A percentile compares a stretch with the other conserved stretches of the same genome.
Conservation (phyloP, 2,888 invertebrate genomes). For the Schizaphis graminum region DNA sequence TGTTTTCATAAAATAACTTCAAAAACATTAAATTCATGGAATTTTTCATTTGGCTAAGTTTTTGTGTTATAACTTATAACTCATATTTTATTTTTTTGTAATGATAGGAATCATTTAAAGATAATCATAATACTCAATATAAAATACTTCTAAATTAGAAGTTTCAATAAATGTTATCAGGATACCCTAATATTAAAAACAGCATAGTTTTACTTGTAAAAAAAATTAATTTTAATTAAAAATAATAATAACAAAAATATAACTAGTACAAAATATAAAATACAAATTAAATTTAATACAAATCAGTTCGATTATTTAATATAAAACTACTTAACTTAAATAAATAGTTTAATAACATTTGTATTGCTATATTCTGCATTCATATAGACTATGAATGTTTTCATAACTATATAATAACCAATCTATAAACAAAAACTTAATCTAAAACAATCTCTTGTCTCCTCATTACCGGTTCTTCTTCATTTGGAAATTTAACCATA, state of each 20-base stretch:
- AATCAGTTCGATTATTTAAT: not conserved
- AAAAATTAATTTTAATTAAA: not conserved
- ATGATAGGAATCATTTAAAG: not conserved
- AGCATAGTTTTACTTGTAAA: not conserved
- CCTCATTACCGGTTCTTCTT: constrained; percentile 50
- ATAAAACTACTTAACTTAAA: constrained; percentile 1
- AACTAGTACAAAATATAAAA: not conserved
- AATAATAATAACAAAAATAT: not conserved
- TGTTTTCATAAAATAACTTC: not conserved
- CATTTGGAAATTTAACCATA: constrained; percentile 60
- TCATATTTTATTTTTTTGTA: not conserved
- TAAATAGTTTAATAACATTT: not conserved
- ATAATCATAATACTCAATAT: not conserved
- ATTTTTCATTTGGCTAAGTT: not conserved
- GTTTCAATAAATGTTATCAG: not conserved
- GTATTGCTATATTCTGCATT: not conserved
- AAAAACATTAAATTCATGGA: too few relatives aligned
- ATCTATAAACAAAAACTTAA: constrained; percentile 9
- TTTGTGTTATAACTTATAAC: not conserved
- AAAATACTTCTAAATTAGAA: not conserved
- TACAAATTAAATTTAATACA: not conserved
- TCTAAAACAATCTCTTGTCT: constrained; percentile 52
- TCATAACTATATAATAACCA: not conserved
- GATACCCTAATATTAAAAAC: not conserved
- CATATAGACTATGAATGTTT: not conserved